Evolutionary conservation across 35 echinoderm and acorn worm genomes (phyloP).

Genomic region (Apostichopus parvimensis): DNA sequence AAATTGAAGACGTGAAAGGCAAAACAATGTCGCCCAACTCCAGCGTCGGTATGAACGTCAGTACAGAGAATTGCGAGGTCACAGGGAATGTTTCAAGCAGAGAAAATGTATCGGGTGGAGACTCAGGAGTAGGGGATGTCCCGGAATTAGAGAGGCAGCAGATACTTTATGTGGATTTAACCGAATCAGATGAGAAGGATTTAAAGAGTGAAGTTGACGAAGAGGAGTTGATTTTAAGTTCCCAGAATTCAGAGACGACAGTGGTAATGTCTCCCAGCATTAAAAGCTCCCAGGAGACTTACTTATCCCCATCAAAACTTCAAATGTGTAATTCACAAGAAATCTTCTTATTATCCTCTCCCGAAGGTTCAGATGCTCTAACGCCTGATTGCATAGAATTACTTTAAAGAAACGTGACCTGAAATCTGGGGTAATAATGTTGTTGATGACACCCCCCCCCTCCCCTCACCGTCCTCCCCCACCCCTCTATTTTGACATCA

Average conservation of each 20-base stretch:
- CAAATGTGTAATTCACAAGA: conserved; percentile 11
- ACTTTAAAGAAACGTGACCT: not conserved
- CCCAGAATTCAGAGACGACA: conserved; percentile 18
- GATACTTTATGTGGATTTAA: not conserved
- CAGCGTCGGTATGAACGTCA: not conserved
- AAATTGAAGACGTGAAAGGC: not conserved
- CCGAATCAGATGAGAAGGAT: not conserved
- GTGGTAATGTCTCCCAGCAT: conserved; percentile 7
- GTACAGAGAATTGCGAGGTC: not conserved
- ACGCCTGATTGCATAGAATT: conserved; percentile 42
- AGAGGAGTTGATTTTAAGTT: not conserved
- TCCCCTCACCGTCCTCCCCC: no score
- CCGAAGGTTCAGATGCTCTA: not conserved
- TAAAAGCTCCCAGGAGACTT: conserved; percentile 46
- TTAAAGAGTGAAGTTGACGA: not conserved
- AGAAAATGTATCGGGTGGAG: not conserved
- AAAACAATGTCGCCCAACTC: not conserved
- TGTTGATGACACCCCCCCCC: no score
- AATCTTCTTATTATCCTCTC: conserved; percentile 18
- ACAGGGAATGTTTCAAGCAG: not conserved
- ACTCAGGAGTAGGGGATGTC: not conserved
- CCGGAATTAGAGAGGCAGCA: not conserved
- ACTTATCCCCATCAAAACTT: conserved; percentile 30
- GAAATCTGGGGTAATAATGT: no score
- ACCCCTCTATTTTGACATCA: no score